Percentiles rank a stretch among this genome's conserved stretches.
phyloP scores from a whole-genome alignment of 2,113 vertebrate genomes.

The Cheilinus undulatus region DNA sequence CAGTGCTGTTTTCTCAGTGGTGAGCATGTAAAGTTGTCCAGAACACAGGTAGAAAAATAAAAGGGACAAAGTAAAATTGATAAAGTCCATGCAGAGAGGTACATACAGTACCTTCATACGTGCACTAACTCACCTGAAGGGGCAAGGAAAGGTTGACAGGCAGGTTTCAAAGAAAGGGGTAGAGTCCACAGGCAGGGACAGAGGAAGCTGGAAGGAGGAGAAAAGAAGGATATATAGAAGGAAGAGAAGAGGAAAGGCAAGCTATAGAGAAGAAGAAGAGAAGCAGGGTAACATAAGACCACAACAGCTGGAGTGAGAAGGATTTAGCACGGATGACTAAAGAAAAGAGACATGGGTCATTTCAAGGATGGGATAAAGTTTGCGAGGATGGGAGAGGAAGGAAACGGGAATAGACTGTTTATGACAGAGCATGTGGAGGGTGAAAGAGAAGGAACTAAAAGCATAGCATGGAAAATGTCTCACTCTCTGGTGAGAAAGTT shows the following conservation, averaged over 20 bases:
- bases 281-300: conserved; percentile 19
- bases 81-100: conserved; percentile 20
- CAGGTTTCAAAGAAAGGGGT: conserved; percentile 57
- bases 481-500: not conserved
- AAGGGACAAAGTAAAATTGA: not conserved
- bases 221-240: conserved; percentile 3
- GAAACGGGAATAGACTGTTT: conserved; percentile 21
- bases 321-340: conserved; percentile 11
- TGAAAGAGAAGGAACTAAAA: not conserved
- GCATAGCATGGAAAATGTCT: not conserved
- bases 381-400: conserved; percentile 2
- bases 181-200: conserved; percentile 58
- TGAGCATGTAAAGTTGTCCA: conserved; percentile 7
- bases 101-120: not conserved
- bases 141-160: conserved; percentile 63
- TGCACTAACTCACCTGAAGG: conserved; percentile 72
- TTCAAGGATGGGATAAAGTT: conserved; percentile 13
- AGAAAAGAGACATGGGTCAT: conserved; percentile 21
- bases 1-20: conserved; percentile 36
- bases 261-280: conserved; percentile 29
- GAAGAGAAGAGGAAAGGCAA: conserved; percentile 38
- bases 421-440: not conserved
- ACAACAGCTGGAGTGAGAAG: conserved; percentile 8
- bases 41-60: conserved; percentile 10
- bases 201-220: conserved; percentile 42